These are phyloP conservation scores for Furnarius figulus DNA, from an alignment of 2,113 vertebrate genomes.

Conservation along the genomic window DNA sequence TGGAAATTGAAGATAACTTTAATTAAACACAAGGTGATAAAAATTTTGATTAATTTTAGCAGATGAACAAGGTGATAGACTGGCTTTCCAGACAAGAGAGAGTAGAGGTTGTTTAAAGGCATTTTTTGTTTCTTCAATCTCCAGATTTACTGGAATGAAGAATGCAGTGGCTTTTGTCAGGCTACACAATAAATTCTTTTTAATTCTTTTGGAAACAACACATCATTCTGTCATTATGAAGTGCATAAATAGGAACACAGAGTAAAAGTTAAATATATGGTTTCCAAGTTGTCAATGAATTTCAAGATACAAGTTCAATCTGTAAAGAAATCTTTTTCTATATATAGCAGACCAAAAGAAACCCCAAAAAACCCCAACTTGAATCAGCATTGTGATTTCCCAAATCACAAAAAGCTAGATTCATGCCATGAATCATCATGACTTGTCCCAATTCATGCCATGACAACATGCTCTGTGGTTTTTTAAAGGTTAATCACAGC, in stretches of 20 bases:
- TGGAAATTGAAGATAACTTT: not conserved
- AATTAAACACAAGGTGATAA: not conserved
- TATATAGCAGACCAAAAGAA: not conserved
- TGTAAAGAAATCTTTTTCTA: not conserved
- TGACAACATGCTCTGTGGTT: not conserved
- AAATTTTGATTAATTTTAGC: not conserved
- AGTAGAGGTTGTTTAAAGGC: not conserved
- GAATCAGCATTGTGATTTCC: not conserved
- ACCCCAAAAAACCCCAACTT: not conserved
- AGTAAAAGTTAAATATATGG: slow-evolving; percentile 33
- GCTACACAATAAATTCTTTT: slow-evolving; percentile 20
- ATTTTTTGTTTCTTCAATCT: not conserved
- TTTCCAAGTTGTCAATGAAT: not conserved
- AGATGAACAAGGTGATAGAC: not conserved
- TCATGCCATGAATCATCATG: not conserved
- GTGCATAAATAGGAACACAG: slow-evolving; percentile 5
- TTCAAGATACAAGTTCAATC: not conserved
- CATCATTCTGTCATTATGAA: slow-evolving; percentile 27
- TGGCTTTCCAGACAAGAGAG: not conserved
- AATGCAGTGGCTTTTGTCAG: not conserved
- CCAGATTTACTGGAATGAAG: not conserved
- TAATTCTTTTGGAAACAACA: slow-evolving; percentile 55
- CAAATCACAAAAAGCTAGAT: not conserved
- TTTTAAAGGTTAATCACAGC: not conserved
- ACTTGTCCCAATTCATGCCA: not conserved